A percentile compares a stretch with the other conserved stretches of the same genome.
These are phyloP conservation scores for Hypolimnas misippus DNA, from an alignment of 2,888 invertebrate genomes.

Conservation along the genomic window DNA sequence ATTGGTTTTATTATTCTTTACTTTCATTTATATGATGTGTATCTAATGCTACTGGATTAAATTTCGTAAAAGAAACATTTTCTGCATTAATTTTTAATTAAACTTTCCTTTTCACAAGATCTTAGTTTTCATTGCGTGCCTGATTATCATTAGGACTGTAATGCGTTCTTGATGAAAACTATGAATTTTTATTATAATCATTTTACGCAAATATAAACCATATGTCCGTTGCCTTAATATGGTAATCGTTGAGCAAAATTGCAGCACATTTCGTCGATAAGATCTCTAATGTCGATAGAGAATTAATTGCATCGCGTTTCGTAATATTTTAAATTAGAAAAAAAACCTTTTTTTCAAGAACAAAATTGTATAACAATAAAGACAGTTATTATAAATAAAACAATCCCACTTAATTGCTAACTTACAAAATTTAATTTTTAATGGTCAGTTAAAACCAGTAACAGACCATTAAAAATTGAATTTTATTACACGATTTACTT, in stretches of 20 bases:
- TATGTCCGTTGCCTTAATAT: slow-evolving; percentile 1
- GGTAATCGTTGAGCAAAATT: slow-evolving; percentile 13
- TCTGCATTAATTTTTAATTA: slow-evolving; percentile 27
- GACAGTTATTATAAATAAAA: not conserved
- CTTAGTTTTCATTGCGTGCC: slow-evolving; percentile 43
- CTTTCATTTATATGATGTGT: not conserved
- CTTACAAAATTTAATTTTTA: not conserved
- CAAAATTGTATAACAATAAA: slow-evolving; percentile 5
- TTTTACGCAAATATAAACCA: slow-evolving; percentile 12
- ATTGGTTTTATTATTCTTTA: slow-evolving; percentile 8
- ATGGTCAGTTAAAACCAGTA: slow-evolving; percentile 1
- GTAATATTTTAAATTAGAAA: slow-evolving; percentile 21
- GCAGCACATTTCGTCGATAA: slow-evolving; percentile 26
- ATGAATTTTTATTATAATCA: slow-evolving; percentile 38
- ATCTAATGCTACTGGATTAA: not conserved
- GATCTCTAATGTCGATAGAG: slow-evolving; percentile 38
- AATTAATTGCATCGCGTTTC: slow-evolving; percentile 28
- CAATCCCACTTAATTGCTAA: not conserved
- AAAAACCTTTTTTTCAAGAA: slow-evolving; percentile 11
- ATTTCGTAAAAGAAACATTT: slow-evolving; percentile 13
- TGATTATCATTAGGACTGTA: slow-evolving; percentile 41
- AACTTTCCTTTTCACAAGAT: slow-evolving; percentile 44
- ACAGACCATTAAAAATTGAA: slow-evolving; percentile 3
- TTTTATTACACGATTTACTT: not conserved
- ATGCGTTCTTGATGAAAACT: slow-evolving; percentile 36